Evolutionary conservation across 2,113 vertebrate species (phyloP).

Genomic region (Oreotrochilus melanogaster): DNA sequence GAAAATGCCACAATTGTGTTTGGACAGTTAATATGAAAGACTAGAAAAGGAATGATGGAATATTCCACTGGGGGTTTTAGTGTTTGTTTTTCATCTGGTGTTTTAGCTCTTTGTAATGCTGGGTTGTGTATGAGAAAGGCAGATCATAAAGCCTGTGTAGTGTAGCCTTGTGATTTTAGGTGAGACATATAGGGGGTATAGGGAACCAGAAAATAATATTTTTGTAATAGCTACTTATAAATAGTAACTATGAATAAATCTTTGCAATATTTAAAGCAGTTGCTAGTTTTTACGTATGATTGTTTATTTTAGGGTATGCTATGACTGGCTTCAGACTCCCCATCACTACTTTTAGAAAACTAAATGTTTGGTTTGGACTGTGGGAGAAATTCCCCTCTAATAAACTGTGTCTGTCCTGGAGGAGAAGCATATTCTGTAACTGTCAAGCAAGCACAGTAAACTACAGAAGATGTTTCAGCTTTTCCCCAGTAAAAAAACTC

Average conservation of each 20-base stretch:
- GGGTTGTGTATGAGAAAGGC: background rate
- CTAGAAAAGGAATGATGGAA: background rate
- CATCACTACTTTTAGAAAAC: constrained; percentile 64
- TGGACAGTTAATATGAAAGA: background rate
- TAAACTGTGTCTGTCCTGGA: constrained; percentile 62
- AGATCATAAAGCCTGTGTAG: background rate
- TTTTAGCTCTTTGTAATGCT: background rate
- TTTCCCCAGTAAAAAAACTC: constrained; percentile 62
- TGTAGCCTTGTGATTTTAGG: background rate
- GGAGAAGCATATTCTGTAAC: constrained; percentile 42
- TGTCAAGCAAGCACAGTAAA: constrained; percentile 45
- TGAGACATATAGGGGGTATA: background rate
- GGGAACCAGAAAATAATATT: background rate
- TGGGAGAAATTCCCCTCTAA: constrained; percentile 65
- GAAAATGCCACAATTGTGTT: background rate
- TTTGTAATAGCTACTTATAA: background rate
- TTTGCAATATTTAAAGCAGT: background rate
- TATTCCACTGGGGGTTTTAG: background rate
- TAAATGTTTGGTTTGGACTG: constrained; percentile 71
- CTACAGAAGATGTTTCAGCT: constrained; percentile 46
- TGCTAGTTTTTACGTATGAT: background rate
- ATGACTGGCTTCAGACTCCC: constrained; percentile 72
- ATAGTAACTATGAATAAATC: background rate
- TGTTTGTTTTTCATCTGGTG: background rate
- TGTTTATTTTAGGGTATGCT: constrained; percentile 67